These are phyloP conservation scores for Plectropomus leopardus DNA, from an alignment of 2,113 vertebrate species.

Conservation along the genomic window DNA sequence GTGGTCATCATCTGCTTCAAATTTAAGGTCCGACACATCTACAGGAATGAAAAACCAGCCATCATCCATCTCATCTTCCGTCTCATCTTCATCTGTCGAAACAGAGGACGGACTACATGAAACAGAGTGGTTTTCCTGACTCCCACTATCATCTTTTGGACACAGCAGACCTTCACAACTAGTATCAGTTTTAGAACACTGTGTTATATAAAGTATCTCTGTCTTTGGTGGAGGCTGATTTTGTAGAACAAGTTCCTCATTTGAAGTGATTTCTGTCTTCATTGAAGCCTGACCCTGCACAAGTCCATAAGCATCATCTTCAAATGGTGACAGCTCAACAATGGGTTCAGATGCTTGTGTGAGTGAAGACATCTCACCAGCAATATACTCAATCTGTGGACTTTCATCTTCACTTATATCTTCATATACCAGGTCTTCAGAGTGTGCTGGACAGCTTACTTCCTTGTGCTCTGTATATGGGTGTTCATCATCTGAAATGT, in stretches of 20 bases:
- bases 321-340: no score
- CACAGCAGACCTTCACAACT: neutral
- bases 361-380: neutral
- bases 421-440: neutral
- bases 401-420: slow-evolving; percentile 38
- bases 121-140: neutral
- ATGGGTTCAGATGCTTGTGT: neutral
- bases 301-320: neutral
- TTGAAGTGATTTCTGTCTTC: neutral
- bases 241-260: neutral
- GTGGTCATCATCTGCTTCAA: neutral
- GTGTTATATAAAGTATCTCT: neutral
- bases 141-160: neutral
- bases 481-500: slow-evolving; percentile 45
- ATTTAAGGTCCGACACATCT: neutral
- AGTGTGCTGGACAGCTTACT: rapidly evolving
- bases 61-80: slow-evolving; percentile 16
- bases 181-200: neutral
- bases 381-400: no score
- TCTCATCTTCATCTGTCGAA: neutral
- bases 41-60: slow-evolving; percentile 29
- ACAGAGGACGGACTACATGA: neutral
- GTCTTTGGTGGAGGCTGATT: neutral
- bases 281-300: neutral
- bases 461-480: no score